A percentile compares a stretch with the other conserved stretches of the same genome.
Conservation (phyloP, 1,140 invertebrate species). For the Bombus turneri region DNA sequence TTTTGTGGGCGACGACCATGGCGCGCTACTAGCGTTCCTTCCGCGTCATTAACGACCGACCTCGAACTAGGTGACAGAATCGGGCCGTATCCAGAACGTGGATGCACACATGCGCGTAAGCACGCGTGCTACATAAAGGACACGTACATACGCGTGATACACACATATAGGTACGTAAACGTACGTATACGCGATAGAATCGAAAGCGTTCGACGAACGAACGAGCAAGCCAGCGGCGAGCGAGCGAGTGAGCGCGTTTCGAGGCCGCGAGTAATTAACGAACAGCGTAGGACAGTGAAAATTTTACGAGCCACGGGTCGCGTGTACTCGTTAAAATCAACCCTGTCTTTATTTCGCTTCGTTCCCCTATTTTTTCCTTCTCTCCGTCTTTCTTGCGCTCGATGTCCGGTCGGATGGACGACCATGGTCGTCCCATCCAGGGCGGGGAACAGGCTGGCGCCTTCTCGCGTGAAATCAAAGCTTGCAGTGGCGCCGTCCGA, state of each 20-base stretch:
- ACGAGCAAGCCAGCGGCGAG: neutral
- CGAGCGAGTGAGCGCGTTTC: neutral
- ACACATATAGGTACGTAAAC: neutral
- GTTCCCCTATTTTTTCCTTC: neutral
- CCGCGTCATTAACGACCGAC: slow-evolving; percentile 56
- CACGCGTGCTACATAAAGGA: neutral
- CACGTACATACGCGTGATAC: neutral
- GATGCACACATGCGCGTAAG: neutral
- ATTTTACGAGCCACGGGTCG: slow-evolving; percentile 45
- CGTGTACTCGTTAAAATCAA: slow-evolving; percentile 47
- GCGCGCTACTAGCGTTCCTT: slow-evolving; percentile 21
- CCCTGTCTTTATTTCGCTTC: neutral
- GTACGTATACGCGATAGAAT: neutral
- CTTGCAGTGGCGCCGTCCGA: slow-evolving; percentile 27
- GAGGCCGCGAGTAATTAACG: slow-evolving; percentile 61
- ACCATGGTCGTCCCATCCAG: neutral
- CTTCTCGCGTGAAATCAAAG: slow-evolving; percentile 20
- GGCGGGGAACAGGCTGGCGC: neutral
- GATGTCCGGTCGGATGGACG: neutral
- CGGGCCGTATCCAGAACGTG: slow-evolving; percentile 20
- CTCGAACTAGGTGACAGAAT: slow-evolving; percentile 24
- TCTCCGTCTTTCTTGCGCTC: neutral
- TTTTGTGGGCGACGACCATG: neutral
- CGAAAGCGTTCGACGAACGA: slow-evolving; percentile 49
- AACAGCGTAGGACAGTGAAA: slow-evolving; percentile 46